Evolutionary conservation across 2,888 invertebrate genomes (phyloP), one percentile per base, ranked within the genome.

Genomic region (Hirtodrosophila histrioides): DNA sequence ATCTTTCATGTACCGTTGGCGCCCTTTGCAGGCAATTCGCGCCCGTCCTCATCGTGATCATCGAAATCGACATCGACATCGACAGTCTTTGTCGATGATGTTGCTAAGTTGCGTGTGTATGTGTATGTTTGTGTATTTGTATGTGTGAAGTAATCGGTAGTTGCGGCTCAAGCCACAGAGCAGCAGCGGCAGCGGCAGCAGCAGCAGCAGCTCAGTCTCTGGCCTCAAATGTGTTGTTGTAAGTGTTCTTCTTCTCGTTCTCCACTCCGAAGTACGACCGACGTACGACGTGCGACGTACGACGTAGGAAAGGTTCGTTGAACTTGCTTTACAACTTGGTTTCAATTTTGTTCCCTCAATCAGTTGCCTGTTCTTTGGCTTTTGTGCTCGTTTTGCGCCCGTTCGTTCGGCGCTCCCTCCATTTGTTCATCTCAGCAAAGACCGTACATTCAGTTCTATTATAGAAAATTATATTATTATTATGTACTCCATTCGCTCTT

Each of bases 381-480:
- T 77, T 75, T 75, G 75, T 75, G 77, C 72, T 71, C 67, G 67
- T 74, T 74, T 62, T 61, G 56, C 54, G 46, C 35, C 70, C 50
- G 51, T 65, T 35, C 11, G 40, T 31, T 45, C 61, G 31, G 35
- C 45, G 12, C 9, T 40, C 40, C 35, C 27, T 12, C 2, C 1
- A 11, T 17, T 29, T 33, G 11, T 10, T 41, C 36, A 37, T 49
- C 53, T n/a, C 2, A 9, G 8, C 43, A 44, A 36, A 49, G 50
- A 33, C 39, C 43, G 44, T 51, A 58, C 79, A 75, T 67, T 75
- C 63, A 79, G 75, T 74, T 86, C 75, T 87, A 78, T 81, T 85
- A 85, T 85, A 81, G 85, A 75, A 82, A 87, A 82, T 87, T 81
- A 82, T 87, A 85, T 84, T 84, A 86, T 86, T 86, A 86, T 81